A percentile compares a stretch with the other conserved stretches of the same genome.
phyloP scores from a whole-genome alignment of 2,888 invertebrate genomes.

The Embidobia sp. region DNA sequence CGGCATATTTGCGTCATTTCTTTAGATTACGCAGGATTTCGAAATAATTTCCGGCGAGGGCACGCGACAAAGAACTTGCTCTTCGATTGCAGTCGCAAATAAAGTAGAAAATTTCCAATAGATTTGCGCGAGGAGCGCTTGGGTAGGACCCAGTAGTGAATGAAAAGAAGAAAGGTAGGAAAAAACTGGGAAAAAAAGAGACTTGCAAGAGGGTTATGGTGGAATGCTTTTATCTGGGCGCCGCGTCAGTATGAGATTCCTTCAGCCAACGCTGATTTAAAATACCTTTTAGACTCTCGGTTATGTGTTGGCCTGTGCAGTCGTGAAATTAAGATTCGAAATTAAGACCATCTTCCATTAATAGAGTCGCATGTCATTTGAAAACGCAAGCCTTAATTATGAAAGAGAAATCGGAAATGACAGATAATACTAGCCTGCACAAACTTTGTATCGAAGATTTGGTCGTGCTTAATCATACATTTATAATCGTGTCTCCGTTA shows the following conservation, averaged over 20 bases:
- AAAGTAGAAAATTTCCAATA: conserved; percentile 62
- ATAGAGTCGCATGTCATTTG: conserved; percentile 11
- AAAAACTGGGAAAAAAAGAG: conserved; percentile 46
- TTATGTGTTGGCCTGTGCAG: conserved; percentile 48
- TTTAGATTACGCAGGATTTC: conserved; percentile 37
- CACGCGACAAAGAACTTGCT: conserved; percentile 62
- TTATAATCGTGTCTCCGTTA: no score
- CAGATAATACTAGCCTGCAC: no score
- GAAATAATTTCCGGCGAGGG: conserved; percentile 50
- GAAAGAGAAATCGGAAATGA: no score
- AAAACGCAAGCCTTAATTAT: no score
- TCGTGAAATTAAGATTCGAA: conserved; percentile 69
- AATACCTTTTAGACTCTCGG: conserved; percentile 75
- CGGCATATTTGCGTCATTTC: conserved; percentile 45
- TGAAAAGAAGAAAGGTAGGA: conserved; percentile 57
- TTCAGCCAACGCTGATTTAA: conserved; percentile 78
- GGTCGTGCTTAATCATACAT: no score
- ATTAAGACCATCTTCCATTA: conserved; percentile 40
- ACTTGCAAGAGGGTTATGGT: conserved; percentile 63
- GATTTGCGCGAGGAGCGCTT: conserved; percentile 44
- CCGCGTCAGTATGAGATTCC: conserved; percentile 80
- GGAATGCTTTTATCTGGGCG: conserved; percentile 79
- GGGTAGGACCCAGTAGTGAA: conserved; percentile 55
- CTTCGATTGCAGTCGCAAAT: conserved; percentile 55
- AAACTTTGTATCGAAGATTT: no score